phyloP scores from a whole-genome alignment of 2,888 invertebrate genomes.

The Hypomecis punctinalis region DNA sequence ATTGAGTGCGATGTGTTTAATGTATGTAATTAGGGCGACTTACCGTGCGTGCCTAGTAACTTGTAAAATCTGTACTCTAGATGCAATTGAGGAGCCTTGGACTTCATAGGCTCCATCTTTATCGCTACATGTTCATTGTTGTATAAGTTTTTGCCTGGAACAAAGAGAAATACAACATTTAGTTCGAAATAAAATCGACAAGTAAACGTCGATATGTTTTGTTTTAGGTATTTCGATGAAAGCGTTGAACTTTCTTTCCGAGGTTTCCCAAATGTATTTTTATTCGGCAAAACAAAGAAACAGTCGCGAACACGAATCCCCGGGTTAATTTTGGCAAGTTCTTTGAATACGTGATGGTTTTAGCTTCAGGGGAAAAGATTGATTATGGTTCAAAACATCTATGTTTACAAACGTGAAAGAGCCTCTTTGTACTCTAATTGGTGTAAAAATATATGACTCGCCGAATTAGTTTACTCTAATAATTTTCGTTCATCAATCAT shows the following conservation, averaged over 20 bases:
- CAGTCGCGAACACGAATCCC: constrained; percentile 22
- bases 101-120: constrained; percentile 99
- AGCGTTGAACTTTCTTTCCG: constrained; percentile 32
- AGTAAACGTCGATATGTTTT: constrained; percentile 5
- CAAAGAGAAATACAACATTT: constrained; percentile 53
- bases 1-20: constrained; percentile 32
- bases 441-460: constrained; percentile 4
- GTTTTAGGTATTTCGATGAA: constrained; percentile 7
- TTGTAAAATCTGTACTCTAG: constrained; percentile 99
- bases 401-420: constrained; percentile 11
- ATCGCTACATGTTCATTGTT: constrained; percentile 99
- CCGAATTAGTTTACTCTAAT: constrained; percentile 5
- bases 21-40: constrained; percentile 66
- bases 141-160: constrained; percentile 99
- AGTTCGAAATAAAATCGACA: background rate
- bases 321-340: constrained; percentile 32
- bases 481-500: constrained; percentile 21
- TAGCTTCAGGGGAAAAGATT: constrained; percentile 24
- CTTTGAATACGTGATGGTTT: constrained; percentile 23
- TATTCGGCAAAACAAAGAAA: constrained; percentile 35
- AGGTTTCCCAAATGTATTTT: constrained; percentile 30
- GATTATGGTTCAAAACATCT: constrained; percentile 21
- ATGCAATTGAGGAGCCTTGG: constrained; percentile 99
- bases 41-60: constrained; percentile 98
- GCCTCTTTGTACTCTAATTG: constrained; percentile 19